These are phyloP conservation scores for Drosophila punjabiensis DNA, from an alignment of 1,140 invertebrate genomes.

Conservation along the genomic window DNA sequence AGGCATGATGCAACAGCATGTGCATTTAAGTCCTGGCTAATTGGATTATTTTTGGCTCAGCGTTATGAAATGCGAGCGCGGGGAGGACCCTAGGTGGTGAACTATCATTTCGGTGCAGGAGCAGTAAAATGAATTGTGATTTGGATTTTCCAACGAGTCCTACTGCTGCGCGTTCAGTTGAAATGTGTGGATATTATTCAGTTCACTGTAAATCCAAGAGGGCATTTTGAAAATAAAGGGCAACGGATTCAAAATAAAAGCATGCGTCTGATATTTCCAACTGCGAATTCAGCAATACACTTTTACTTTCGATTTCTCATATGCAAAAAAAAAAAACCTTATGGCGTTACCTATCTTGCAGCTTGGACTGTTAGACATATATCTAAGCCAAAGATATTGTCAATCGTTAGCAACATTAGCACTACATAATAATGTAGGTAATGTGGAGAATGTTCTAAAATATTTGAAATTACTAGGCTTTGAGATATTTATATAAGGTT, in stretches of 20 bases:
- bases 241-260: background rate
- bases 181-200: background rate
- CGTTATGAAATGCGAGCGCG: constrained; percentile 27
- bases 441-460: background rate
- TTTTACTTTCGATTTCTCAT: no score
- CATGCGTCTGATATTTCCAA: background rate
- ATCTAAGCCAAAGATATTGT: no score
- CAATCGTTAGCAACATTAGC: no score
- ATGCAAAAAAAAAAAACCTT: no score
- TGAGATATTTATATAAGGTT: background rate
- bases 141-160: background rate
- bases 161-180: background rate
- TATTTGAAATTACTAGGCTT: background rate
- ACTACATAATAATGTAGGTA: background rate
- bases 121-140: constrained; percentile 10
- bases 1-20: constrained; percentile 10
- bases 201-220: background rate
- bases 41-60: constrained; percentile 48
- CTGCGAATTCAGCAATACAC: background rate
- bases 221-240: background rate
- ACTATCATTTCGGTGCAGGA: constrained; percentile 25
- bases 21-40: constrained; percentile 60
- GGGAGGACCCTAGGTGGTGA: background rate
- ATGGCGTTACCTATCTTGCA: background rate
- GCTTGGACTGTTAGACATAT: background rate